Base-by-base conservation (phyloP, 2,797 vertebrate species). In the Rhynchotus rufescens region DNA sequence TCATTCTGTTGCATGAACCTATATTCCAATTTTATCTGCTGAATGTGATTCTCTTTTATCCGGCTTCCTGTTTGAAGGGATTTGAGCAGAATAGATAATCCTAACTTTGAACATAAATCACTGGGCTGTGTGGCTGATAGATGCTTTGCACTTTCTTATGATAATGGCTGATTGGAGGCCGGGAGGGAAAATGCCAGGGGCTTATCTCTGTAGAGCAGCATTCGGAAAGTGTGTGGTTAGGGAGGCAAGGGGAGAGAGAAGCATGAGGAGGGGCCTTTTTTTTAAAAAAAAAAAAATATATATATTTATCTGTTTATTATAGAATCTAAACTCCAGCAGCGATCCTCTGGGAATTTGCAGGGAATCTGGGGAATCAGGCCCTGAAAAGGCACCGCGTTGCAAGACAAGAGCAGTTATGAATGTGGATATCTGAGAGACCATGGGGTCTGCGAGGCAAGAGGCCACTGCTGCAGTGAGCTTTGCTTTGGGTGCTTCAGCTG, bases 61-160 rank as follows among this genome's bases (percentile, higher is more conserved):
- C 97, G 47, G 94, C 76, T 98, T 93, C 97, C 97, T 97, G 98
- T 99, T 99, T 99, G 98, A 99, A 98, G 98, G 99, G 99, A 99
- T 99, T 99, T 98, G 96, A 96, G 97, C 97, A 96, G 97, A 98
- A 98, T 96, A 98, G 98, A 98, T 99, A 99, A 99, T 99, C 99
- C 98, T 90, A 98, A 99, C 96, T 99, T 99, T 99, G 98, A 99
- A 99, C 98, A 99, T 98, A 98, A 98, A 98, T 98, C 98, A 97
- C 97, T 75, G 95, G 97, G 98, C 97, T 97, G 97, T 95, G 80
- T 73, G 96, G 96, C 97, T 98, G 98, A 98, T 97, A 98, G 98
- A 98, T 98, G 97, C 97, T 94, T 93, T 97, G 97, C 98, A 98
- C 98, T 99, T 98, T 98, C 98, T 98, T 98, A 99, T 99, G 98